Base-by-base conservation (phyloP, 1,140 invertebrate genomes). In the Paralvinella palmiformis region DNA sequence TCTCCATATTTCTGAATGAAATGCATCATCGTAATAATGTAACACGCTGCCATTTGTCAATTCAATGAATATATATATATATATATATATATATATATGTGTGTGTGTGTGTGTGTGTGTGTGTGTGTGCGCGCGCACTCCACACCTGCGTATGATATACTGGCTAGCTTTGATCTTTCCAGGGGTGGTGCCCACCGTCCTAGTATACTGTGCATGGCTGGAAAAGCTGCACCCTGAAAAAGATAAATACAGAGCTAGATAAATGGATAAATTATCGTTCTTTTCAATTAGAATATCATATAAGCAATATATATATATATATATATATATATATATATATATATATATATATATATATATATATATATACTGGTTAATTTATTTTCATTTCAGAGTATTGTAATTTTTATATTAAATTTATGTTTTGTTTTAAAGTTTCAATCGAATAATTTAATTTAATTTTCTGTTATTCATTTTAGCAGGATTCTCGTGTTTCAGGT, bases 121-220 rank as follows among this genome's bases (percentile, higher is more conserved):
- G 37, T 41, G 37, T 41, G 37, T 41, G 37, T n/a, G 37, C 37
- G n/a, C 37, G 37, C 32, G 22, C 22, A 15, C 15, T 6, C 7
- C 67, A 22, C 41, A 63, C 71, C 71, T 24, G 71, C 52, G 53
- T 70, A 63, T 10, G 63, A 53, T 20, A 72, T 69, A 27, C 68
- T 63, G 15, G 68, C 37, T 10, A 72, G 52, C 24, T 65, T 67
- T 15, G 63, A 62, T 50, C 71, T 27, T 58, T 73, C 71, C 17
- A 31, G 27, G 29, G 67, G 60, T 45, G 71, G 71, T 24, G 72
- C 69, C 71, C 71, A 73, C n/a, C 32, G 48, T 13, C 57, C 66
- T 63, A 69, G 63, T 3, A 73, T 13, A 27, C 44, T 29, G 32
- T 59, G 31, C 32, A 73, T 57, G 29, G 50, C 53, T 20, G 71